Percentiles rank a stretch among this genome's conserved stretches.
Evolutionary conservation across 1,140 invertebrate genomes (phyloP).

Genomic region (Bombus turneri): DNA sequence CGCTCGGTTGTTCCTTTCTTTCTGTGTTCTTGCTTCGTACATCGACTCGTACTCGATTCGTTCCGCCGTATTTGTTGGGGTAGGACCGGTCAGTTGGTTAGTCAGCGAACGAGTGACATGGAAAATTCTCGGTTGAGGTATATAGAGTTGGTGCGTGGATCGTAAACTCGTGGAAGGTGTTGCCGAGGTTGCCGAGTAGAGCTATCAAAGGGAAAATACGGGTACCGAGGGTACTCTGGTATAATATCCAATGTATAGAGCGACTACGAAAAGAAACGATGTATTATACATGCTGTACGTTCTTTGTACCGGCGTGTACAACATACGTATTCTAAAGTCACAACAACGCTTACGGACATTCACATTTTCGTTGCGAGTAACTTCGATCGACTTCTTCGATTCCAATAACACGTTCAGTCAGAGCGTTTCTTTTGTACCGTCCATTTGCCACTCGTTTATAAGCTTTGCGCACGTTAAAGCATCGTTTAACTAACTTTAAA

Average conservation of each 20-base stretch:
- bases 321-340: no score
- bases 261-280: neutral
- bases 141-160: neutral
- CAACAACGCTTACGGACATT: neutral
- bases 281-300: neutral
- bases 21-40: neutral
- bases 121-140: neutral
- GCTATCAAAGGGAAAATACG: neutral
- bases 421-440: neutral
- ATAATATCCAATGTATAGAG: neutral
- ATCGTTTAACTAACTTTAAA: no score
- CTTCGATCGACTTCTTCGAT: neutral
- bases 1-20: neutral
- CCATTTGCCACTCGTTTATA: neutral
- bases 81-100: neutral
- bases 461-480: no score
- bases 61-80: neutral
- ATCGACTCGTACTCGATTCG: neutral
- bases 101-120: neutral
- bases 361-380: neutral
- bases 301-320: neutral
- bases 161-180: neutral
- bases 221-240: neutral
- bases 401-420: neutral
- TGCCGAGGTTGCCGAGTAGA: neutral